Base-by-base conservation (phyloP, 2,797 vertebrate genomes). In the Chelidonichthys spinosus region DNA sequence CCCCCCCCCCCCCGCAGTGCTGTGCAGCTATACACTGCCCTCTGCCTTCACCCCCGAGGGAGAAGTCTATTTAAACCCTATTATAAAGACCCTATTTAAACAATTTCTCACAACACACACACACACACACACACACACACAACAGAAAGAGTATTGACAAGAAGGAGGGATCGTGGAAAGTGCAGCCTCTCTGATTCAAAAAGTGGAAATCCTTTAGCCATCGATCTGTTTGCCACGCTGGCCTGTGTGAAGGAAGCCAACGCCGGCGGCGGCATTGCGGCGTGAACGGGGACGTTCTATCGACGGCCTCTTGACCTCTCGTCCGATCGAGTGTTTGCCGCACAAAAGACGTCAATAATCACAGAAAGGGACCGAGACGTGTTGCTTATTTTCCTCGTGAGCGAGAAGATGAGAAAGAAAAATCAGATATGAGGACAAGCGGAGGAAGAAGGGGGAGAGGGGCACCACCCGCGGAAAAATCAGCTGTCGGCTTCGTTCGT, bases 301-400 rank as follows among this genome's bases (percentile, higher is more conserved):
- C 53, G 89, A 79, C 83, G 11, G 69, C 3, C 61, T 75, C 74
- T 83, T 75, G 80, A 86, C 83, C 85, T 78, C 18, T 37, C 13
- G 69, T 63, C 63, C 15, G 42, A 52, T 62, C 32, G 80, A 76
- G 54, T 60, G 69, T 5, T 25, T 44, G 47, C 60, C 25, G 71
- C 7, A 76, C 83, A 81, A 69, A 82, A 86, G 74, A 70, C 72
- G 50, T 84, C 74, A 59, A 85, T 86, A 76, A 79, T 69, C 71
- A 58, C 66, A 69, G 63, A 71, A 63, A 72, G 62, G 47, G 7
- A 25, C 15, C 17, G 10, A 80, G 72, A 64, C 2, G 7, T 15
- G 43, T 25, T 36, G 74, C 50, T 77, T 46, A 54, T 63, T 70
- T 11, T 42, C 42, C 42, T 42, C 42, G 36, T 25, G 61, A 67